These are phyloP conservation scores for Cyclina sinensis DNA, from an alignment of 1,140 invertebrate genomes.

Conservation along the genomic window DNA sequence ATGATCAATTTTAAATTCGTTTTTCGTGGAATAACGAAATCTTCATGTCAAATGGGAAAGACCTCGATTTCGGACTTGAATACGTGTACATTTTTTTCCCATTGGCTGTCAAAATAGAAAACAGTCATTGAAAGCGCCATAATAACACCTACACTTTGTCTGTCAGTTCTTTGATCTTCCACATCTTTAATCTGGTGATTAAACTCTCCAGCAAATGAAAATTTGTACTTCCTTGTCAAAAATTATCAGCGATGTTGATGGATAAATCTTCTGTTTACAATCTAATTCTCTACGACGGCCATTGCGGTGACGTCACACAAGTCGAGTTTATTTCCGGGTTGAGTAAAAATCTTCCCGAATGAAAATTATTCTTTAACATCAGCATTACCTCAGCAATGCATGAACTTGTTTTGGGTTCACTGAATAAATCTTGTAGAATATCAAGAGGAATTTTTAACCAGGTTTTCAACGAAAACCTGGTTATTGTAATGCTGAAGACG, in stretches of 20 bases:
- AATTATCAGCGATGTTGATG: background rate
- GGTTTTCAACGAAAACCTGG: too few relatives aligned
- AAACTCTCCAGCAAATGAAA: background rate
- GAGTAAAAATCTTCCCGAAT: background rate
- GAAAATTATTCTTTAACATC: background rate
- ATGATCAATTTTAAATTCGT: too few relatives aligned
- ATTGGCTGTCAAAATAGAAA: conserved; percentile 17
- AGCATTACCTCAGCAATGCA: too few relatives aligned
- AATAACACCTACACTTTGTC: conserved; percentile 97
- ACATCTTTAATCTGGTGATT: conserved; percentile 86
- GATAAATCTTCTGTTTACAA: conserved; percentile 42
- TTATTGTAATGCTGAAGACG: too few relatives aligned
- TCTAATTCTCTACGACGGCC: conserved; percentile 17
- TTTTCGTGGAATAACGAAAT: background rate
- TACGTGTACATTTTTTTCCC: conserved; percentile 47
- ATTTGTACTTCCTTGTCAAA: background rate
- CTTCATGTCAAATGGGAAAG: conserved; percentile 29
- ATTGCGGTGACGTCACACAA: conserved; percentile 60
- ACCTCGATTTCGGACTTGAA: background rate
- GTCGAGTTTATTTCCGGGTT: background rate
- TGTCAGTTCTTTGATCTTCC: conserved; percentile 97
- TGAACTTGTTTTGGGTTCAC: too few relatives aligned
- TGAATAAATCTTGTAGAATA: too few relatives aligned
- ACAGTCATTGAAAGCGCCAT: background rate
- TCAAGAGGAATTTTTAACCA: too few relatives aligned